These are phyloP conservation scores for Agrotis puta DNA, from an alignment of 2,888 invertebrate genomes.

Conservation along the genomic window DNA sequence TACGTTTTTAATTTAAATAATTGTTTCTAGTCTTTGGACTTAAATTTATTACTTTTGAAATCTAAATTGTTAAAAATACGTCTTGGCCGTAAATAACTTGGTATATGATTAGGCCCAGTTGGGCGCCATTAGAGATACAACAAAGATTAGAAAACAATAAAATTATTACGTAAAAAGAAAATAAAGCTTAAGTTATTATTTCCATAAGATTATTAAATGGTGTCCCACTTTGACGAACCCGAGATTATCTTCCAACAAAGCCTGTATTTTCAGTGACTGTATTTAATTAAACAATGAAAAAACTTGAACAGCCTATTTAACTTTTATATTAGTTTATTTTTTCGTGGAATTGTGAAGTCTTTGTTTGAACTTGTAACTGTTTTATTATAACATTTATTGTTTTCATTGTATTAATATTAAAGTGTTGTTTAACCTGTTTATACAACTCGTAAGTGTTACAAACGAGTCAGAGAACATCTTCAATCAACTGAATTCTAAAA, in stretches of 20 bases:
- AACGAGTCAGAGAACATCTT: background rate
- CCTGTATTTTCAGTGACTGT: constrained; percentile 18
- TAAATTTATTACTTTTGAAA: constrained; percentile 19
- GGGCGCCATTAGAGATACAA: constrained; percentile 14
- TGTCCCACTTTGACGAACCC: constrained; percentile 14
- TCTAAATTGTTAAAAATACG: background rate
- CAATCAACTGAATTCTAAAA: constrained; percentile 19
- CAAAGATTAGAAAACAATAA: background rate
- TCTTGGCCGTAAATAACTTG: background rate
- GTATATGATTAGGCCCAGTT: background rate
- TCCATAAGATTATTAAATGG: constrained; percentile 20
- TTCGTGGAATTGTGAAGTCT: constrained; percentile 32
- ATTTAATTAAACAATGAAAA: constrained; percentile 48
- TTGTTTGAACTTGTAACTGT: constrained; percentile 34
- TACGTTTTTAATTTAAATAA: constrained; percentile 53
- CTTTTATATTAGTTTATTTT: constrained; percentile 40
- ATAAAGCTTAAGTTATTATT: background rate
- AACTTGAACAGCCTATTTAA: constrained; percentile 38
- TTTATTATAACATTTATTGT: constrained; percentile 44
- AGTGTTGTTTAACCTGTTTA: background rate
- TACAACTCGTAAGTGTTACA: background rate
- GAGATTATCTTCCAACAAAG: constrained; percentile 26
- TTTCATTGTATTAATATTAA: constrained; percentile 15
- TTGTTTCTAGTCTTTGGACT: constrained; percentile 39
- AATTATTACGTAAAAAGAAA: background rate